Evolutionary conservation across 2,113 vertebrate genomes (phyloP), one percentile per base, ranked within the genome.

Genomic region (Dicerorhinus sumatrensis): DNA sequence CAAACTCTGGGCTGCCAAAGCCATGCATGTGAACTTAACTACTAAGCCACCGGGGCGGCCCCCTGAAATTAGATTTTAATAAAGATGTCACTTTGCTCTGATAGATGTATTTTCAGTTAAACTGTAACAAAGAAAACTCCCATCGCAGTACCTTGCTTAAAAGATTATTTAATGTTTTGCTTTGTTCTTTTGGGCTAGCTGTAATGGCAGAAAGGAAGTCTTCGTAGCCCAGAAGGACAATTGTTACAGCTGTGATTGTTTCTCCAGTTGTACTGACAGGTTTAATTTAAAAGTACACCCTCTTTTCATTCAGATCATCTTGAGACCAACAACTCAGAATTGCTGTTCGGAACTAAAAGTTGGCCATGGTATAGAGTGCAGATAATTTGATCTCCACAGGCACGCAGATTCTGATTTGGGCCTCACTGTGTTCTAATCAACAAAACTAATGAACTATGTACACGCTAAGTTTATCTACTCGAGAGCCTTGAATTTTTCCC

Each of bases 341-440:
- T 56, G 36, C 81, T 89, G 3, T 83, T 81, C 48, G 46, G 69
- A 83, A 13, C n/a, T 79, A 56, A 46, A 39, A 94, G n/a, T 11
- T 75, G 77, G 91, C 62, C 27, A n/a, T 9, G n/a, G 39, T n/a
- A 65, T 17, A 67, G 25, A 82, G 29, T 76, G 87, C 91, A 89
- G 75, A 91, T 86, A 75, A 97, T 93, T 97, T 69, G 51, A 21
- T 92, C 89, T 96, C 95, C 16, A 3, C 48, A 87, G 94, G 97
- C 96, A 96, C 63, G 95, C 56, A 31, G 48, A 56, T 42, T 96
- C 80, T 82, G 84, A 97, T 87, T 95, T 88, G 91, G 81, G 77
- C 25, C 93, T 94, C 4, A 0, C 72, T 96, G 91, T 89, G 62
- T 89, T 91, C 73, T 94, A 82, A 96, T 98, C 95, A 97, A 79